A percentile compares a stretch with the other conserved stretches of the same genome.
Conservation (phyloP, 2,113 vertebrate genomes). For the Mormyrus lacerda region DNA sequence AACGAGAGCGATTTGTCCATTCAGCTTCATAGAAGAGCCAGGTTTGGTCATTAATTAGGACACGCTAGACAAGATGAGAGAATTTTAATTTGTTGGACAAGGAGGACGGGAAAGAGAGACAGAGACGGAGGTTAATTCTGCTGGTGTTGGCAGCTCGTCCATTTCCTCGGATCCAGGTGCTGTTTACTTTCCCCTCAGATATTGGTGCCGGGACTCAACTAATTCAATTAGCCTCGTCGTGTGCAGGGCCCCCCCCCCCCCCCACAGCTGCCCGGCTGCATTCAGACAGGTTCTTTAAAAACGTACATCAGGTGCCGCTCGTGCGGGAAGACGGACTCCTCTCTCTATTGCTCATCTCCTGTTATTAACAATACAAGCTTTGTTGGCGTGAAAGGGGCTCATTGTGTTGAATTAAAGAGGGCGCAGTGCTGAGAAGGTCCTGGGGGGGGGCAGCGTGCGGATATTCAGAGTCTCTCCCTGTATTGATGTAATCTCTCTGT, state of each 20-base stretch:
- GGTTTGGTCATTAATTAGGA: background rate
- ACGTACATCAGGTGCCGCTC: constrained; percentile 77
- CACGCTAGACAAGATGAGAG: background rate
- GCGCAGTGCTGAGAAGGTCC: background rate
- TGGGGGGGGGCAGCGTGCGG: background rate
- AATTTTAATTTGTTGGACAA: background rate
- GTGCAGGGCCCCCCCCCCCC: constrained; percentile 51
- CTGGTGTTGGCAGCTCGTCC: constrained; percentile 16
- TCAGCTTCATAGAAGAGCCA: background rate
- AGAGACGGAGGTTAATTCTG: constrained; percentile 14
- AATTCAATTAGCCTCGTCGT: constrained; percentile 68
- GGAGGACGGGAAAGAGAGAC: constrained; percentile 25
- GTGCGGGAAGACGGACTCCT: constrained; percentile 62
- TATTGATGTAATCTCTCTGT: constrained; percentile 34
- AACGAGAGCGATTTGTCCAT: background rate
- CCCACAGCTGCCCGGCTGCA: constrained; percentile 59
- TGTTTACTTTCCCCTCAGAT: constrained; percentile 80
- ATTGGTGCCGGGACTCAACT: constrained; percentile 80
- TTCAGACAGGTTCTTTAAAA: constrained; percentile 81
- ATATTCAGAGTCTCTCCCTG: background rate
- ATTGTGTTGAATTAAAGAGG: constrained; percentile 58
- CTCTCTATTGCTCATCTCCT: constrained; percentile 51
- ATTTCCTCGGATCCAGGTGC: constrained; percentile 57
- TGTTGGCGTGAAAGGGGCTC: constrained; percentile 68
- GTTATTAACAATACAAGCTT: constrained; percentile 68